These are phyloP conservation scores for Bombyx mori DNA, from an alignment of 1,140 invertebrate species.

Conservation along the genomic window DNA sequence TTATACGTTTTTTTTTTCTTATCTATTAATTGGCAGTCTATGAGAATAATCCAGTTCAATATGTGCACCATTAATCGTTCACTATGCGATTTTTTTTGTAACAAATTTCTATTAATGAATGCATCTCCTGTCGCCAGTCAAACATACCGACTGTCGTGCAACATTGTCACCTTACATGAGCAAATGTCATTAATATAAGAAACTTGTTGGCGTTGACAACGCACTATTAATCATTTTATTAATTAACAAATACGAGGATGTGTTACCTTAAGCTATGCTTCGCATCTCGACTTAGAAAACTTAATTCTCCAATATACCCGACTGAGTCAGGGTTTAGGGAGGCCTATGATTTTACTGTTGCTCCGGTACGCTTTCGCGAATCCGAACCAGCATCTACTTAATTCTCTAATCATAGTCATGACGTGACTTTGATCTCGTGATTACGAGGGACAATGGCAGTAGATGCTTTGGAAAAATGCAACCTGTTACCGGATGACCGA, in stretches of 20 bases:
- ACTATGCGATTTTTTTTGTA: background rate
- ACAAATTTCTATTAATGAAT: background rate
- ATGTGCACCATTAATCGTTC: background rate
- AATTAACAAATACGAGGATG: conserved; percentile 13
- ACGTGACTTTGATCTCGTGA: no score
- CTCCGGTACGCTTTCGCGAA: no score
- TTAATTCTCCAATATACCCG: no score
- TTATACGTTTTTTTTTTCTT: background rate
- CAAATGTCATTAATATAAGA: conserved; percentile 16
- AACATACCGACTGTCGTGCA: background rate
- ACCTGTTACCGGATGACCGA: no score
- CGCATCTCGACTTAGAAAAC: no score
- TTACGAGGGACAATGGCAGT: no score
- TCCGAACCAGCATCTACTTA: no score
- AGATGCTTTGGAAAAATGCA: no score
- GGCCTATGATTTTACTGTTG: no score
- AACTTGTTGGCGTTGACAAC: conserved; percentile 20
- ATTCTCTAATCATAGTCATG: no score
- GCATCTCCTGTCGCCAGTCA: background rate
- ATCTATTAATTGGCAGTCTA: background rate
- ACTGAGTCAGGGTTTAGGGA: no score
- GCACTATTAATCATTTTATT: conserved; percentile 14
- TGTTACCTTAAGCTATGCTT: no score
- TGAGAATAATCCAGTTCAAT: background rate
- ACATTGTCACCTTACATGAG: background rate